Percentiles rank a stretch among this genome's conserved stretches.
Conservation (phyloP, 2,888 invertebrate species). For the Drosophila kuntzei region DNA sequence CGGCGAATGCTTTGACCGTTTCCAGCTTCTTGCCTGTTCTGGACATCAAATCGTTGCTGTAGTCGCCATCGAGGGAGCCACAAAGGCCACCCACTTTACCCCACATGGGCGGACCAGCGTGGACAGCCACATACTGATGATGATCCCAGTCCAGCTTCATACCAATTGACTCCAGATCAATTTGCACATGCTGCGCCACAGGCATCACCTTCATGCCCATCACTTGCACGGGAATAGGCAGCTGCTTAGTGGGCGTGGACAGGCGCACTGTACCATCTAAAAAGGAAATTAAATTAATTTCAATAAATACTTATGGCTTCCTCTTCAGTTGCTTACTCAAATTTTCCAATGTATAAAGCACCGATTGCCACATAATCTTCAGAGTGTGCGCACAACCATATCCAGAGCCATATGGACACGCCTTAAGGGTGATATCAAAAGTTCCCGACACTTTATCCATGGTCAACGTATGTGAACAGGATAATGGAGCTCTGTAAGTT, state of each 20-base stretch:
- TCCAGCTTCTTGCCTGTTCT: conserved; percentile 87
- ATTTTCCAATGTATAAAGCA: conserved; percentile 88
- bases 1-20: conserved; percentile 84
- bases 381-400: conserved; percentile 85
- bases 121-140: conserved; percentile 89
- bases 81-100: conserved; percentile 93
- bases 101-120: conserved; percentile 90
- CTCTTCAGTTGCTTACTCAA: conserved; percentile 83
- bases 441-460: conserved; percentile 90
- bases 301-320: background rate
- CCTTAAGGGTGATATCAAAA: conserved; percentile 89
- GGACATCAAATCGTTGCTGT: conserved; percentile 89
- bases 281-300: background rate
- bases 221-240: conserved; percentile 90
- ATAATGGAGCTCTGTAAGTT: conserved; percentile 89
- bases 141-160: conserved; percentile 91
- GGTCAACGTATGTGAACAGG: conserved; percentile 91
- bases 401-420: conserved; percentile 87
- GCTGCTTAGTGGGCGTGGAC: conserved; percentile 86
- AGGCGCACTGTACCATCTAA: conserved; percentile 87
- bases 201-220: conserved; percentile 91
- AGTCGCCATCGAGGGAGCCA: conserved; percentile 90
- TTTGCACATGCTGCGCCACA: conserved; percentile 89
- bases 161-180: conserved; percentile 89
- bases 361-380: conserved; percentile 88